Evolutionary conservation across 2,113 vertebrate species (phyloP).

Genomic region (Zosterops hypoxanthus): DNA sequence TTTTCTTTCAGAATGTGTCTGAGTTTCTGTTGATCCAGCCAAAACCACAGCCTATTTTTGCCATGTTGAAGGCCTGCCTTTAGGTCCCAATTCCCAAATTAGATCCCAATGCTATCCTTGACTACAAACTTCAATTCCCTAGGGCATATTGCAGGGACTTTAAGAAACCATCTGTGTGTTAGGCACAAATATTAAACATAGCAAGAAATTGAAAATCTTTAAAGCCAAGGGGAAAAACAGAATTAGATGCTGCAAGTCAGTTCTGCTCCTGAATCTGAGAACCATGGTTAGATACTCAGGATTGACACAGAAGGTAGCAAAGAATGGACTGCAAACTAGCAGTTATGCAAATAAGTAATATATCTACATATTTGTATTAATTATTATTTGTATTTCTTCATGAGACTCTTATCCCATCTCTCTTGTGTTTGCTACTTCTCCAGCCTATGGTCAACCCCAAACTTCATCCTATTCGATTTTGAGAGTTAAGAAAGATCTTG

Average conservation of each 20-base stretch:
- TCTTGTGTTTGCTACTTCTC: not conserved
- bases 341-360: not conserved
- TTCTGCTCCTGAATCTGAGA: not conserved
- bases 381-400: not conserved
- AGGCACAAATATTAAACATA: not conserved
- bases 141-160: not conserved
- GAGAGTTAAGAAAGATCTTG: not conserved
- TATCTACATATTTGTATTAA: not conserved
- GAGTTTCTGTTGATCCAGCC: not conserved
- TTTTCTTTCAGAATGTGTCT: not conserved
- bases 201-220: not conserved
- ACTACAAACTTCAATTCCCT: not conserved
- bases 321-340: not conserved
- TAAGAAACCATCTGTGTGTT: not conserved
- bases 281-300: not conserved
- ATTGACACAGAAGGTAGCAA: not conserved
- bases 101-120: not conserved
- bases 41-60: not conserved
- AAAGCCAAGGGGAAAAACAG: not conserved
- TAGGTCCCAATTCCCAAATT: not conserved
- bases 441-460: not conserved
- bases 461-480: not conserved
- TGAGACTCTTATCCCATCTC: not conserved
- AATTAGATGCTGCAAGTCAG: not conserved
- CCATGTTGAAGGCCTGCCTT: not conserved